These are phyloP conservation scores for Andrena minutula DNA, from an alignment of 2,888 invertebrate species.

Conservation along the genomic window DNA sequence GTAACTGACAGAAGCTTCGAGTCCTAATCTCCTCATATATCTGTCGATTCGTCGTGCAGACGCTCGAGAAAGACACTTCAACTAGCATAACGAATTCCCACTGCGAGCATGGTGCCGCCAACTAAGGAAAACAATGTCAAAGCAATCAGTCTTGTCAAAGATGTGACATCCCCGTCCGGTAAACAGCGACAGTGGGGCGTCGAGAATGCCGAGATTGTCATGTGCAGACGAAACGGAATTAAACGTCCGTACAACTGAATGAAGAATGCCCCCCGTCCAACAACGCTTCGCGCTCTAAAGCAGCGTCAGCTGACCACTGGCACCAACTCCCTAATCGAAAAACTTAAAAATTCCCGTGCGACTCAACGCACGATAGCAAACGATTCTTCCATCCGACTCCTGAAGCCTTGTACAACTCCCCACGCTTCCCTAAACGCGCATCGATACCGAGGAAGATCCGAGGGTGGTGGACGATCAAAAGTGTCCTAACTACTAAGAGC, in stretches of 20 bases:
- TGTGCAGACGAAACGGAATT: conserved; percentile 29
- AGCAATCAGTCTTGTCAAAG: conserved; percentile 13
- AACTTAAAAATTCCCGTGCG: neutral
- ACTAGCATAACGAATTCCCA: too few species aligned
- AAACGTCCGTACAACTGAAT: conserved; percentile 30
- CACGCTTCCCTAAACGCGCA: neutral
- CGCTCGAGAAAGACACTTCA: too few species aligned
- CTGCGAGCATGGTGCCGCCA: neutral
- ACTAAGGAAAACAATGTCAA: neutral
- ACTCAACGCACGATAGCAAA: neutral
- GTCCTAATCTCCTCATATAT: too few species aligned
- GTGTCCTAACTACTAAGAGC: too few species aligned
- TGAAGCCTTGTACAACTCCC: neutral
- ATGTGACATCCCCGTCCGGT: conserved; percentile 17
- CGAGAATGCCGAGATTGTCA: conserved; percentile 17
- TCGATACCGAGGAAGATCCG: conserved; percentile 11
- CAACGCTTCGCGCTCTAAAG: neutral
- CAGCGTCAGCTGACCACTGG: conserved; percentile 22
- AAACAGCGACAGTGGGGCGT: conserved; percentile 11
- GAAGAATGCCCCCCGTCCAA: conserved; percentile 3
- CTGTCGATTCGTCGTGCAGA: too few species aligned
- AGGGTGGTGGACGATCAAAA: neutral
- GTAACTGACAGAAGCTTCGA: too few species aligned
- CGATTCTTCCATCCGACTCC: neutral
- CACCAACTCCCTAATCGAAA: neutral